Evolutionary conservation across 2,797 vertebrate species (phyloP).

Genomic region (Hypotaenidia philippensis): DNA sequence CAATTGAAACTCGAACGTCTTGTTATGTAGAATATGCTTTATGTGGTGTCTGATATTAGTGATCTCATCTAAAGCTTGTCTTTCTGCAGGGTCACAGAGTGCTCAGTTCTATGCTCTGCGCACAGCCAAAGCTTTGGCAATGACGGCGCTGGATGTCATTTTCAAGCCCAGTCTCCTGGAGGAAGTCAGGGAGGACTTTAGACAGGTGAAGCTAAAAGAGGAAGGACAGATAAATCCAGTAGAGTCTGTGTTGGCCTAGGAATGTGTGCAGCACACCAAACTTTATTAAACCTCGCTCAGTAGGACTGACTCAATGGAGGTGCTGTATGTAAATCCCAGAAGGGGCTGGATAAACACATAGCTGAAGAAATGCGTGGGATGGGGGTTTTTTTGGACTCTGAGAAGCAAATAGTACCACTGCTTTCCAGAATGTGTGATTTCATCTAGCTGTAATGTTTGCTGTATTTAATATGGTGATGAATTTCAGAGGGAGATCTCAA

Average conservation of each 20-base stretch:
- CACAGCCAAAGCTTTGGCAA: slow-evolving; percentile 89
- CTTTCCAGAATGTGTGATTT: background rate
- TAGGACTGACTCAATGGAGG: background rate
- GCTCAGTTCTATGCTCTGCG: slow-evolving; percentile 90
- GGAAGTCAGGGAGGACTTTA: slow-evolving; percentile 85
- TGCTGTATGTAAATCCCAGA: background rate
- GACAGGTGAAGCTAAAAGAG: slow-evolving; percentile 78
- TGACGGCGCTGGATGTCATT: slow-evolving; percentile 91
- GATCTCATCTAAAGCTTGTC: background rate
- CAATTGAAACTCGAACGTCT: background rate
- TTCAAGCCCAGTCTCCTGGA: slow-evolving; percentile 85
- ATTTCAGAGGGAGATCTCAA: background rate
- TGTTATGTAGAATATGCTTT: background rate
- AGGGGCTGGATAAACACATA: background rate
- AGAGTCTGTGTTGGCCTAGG: slow-evolving; percentile 6
- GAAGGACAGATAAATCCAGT: slow-evolving; percentile 58
- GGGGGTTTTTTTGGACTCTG: background rate
- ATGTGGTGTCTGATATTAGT: background rate
- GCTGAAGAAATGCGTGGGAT: background rate
- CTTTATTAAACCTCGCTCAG: background rate
- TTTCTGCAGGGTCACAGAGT: slow-evolving; percentile 83
- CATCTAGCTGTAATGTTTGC: background rate
- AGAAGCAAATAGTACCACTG: background rate
- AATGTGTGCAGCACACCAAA: slow-evolving; percentile 50
- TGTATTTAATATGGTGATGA: background rate